Conservation (phyloP, 2,888 invertebrate genomes). For the Patella depressa region DNA sequence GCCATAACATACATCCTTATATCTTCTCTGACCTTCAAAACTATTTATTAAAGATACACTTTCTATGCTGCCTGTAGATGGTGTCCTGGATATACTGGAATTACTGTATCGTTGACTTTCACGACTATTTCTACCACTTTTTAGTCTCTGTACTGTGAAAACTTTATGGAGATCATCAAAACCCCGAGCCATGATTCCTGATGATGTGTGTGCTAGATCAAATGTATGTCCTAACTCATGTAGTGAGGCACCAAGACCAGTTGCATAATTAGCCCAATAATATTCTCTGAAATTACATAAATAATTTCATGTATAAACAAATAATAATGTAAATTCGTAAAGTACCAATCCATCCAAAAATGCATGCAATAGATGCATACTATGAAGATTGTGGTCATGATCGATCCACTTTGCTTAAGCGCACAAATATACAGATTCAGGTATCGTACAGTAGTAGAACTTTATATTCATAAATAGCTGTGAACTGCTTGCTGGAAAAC, state of each 20-base stretch:
- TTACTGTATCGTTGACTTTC: constrained; percentile 39
- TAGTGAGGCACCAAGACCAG: constrained; percentile 89
- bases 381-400: neutral
- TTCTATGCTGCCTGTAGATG: constrained; percentile 42
- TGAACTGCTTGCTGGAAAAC: neutral
- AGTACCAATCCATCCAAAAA: neutral
- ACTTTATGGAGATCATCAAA: constrained; percentile 70
- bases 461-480: neutral
- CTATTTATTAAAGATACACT: constrained; percentile 13
- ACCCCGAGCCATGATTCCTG: constrained; percentile 88
- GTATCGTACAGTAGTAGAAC: too few relatives aligned
- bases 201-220: constrained; percentile 90
- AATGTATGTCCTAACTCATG: constrained; percentile 96
- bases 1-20: constrained; percentile 58
- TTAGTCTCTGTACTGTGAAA: constrained; percentile 58
- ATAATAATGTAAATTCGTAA: neutral
- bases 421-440: too few relatives aligned
- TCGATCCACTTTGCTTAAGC: too few relatives aligned
- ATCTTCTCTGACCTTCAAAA: constrained; percentile 33
- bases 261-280: constrained; percentile 88
- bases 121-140: constrained; percentile 33
- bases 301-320: neutral
- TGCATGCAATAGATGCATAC: too few relatives aligned
- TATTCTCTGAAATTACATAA: constrained; percentile 76
- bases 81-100: constrained; percentile 43